phyloP scores from a whole-genome alignment of 2,797 vertebrate genomes.

The Glossophaga mutica region DNA sequence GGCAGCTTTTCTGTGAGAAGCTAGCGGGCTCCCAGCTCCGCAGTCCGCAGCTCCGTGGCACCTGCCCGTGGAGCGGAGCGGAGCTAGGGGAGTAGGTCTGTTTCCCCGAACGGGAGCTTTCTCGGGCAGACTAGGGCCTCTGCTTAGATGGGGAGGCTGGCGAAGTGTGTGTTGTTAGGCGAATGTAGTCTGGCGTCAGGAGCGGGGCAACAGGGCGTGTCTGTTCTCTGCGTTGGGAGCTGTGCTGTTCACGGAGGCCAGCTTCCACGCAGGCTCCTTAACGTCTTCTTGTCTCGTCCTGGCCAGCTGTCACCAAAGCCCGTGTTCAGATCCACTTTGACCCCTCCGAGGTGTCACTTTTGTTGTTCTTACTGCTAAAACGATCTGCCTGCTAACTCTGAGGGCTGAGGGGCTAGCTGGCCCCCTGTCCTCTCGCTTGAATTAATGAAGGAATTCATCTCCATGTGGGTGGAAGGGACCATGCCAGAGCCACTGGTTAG shows the following conservation, averaged over 20 bases:
- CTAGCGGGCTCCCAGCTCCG: background rate
- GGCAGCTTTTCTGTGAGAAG: background rate
- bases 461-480: background rate
- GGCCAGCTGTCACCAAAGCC: background rate
- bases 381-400: background rate
- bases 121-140: background rate
- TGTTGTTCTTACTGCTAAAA: background rate
- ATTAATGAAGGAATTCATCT: background rate
- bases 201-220: accelerated
- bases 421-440: background rate
- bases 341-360: background rate
- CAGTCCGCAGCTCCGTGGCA: background rate
- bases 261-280: background rate
- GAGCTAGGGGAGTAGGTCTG: background rate
- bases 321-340: background rate
- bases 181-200: background rate
- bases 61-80: background rate
- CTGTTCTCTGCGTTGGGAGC: background rate
- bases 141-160: background rate
- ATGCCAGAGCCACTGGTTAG: background rate
- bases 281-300: background rate
- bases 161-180: background rate
- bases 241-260: background rate
- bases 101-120: background rate
- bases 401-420: background rate